These are phyloP conservation scores for Nephrocerus scutellatus DNA, from an alignment of 2,888 invertebrate species.

Conservation along the genomic window DNA sequence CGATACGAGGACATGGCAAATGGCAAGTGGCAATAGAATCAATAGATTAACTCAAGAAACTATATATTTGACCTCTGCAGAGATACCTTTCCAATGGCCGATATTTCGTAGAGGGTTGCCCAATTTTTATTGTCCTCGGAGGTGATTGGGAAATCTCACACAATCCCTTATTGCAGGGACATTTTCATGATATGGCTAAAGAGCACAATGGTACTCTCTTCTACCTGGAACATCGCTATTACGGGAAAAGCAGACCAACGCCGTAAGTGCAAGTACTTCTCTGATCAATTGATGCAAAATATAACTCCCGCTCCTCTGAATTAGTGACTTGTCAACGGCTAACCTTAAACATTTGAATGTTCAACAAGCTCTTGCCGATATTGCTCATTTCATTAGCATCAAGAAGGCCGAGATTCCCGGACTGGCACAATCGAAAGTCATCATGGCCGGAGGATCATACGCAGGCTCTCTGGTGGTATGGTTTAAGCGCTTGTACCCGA, in stretches of 20 bases:
- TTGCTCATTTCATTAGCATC: slow-evolving; percentile 56
- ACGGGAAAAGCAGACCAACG: slow-evolving; percentile 64
- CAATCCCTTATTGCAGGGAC: slow-evolving; percentile 53
- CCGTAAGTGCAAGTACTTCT: slow-evolving; percentile 47
- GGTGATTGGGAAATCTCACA: slow-evolving; percentile 59
- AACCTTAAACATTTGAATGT: slow-evolving; percentile 57
- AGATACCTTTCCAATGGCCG: slow-evolving; percentile 49
- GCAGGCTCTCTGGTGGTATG: slow-evolving; percentile 62
- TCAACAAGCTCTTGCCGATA: slow-evolving; percentile 60
- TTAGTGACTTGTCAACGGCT: slow-evolving; percentile 52
- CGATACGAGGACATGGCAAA: slow-evolving; percentile 50
- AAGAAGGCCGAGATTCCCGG: slow-evolving; percentile 43
- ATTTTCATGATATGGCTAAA: slow-evolving; percentile 54
- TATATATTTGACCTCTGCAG: slow-evolving; percentile 13
- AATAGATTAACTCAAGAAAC: no score
- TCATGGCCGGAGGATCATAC: slow-evolving; percentile 61
- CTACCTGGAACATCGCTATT: slow-evolving; percentile 72
- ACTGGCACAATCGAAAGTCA: slow-evolving; percentile 43
- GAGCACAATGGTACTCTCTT: slow-evolving; percentile 56
- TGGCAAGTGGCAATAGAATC: slow-evolving; percentile 50
- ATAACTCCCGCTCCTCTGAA: not conserved
- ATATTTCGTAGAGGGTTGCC: slow-evolving; percentile 46
- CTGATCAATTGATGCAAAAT: not conserved
- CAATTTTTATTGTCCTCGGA: slow-evolving; percentile 60
- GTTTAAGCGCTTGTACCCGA: slow-evolving; percentile 60